Base-by-base conservation (phyloP, 2,888 invertebrate species). In the Oscheius sp. region DNA sequence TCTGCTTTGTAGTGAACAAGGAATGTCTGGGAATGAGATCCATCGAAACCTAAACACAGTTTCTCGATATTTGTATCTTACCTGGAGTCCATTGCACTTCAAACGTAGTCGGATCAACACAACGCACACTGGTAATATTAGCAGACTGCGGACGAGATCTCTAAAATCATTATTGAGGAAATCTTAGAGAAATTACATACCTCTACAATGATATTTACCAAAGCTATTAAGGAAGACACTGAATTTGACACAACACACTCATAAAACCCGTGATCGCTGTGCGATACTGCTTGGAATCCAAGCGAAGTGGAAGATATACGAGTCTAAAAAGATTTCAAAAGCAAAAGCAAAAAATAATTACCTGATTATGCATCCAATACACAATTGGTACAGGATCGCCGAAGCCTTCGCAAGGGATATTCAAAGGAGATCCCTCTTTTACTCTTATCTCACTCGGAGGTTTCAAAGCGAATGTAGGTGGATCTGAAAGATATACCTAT, bases 341-440 rank as follows among this genome's bases (percentile, higher is more conserved):
- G n/a, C n/a, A n/a, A n/a, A n/a, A 4, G 8, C 12, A 41, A 41
- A 41, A 2, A 20, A 12, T 17, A 8, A 30, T 30, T 12, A 82
- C 83, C 70, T 74, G 75, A 44, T 82, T 76, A 33, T 79, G 70
- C 12, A 76, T 62, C 84, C 84, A 84, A 59, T 82, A 82, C 20
- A 80, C 78, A 62, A 80, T 78, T 3, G 83, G 82, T 61, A 80
- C 71, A 0, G 83, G 83, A 67, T 83, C 83, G 1, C 81, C 84
- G 59, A 84, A 83, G 2, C 83, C 83, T 38, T 71, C 72, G 50
- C 84, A 84, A 6, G 73, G 75, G 26, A 82, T 65, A 14, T 73
- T 66, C 17, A 82, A 17, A n/a, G 70, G 38, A 17, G 72, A 71
- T 12, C 82, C 83, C 4, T 70, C 75, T 45, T 73, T 67, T 0